phyloP scores from a whole-genome alignment of 1,140 invertebrate species.

The Lineus longissimus region DNA sequence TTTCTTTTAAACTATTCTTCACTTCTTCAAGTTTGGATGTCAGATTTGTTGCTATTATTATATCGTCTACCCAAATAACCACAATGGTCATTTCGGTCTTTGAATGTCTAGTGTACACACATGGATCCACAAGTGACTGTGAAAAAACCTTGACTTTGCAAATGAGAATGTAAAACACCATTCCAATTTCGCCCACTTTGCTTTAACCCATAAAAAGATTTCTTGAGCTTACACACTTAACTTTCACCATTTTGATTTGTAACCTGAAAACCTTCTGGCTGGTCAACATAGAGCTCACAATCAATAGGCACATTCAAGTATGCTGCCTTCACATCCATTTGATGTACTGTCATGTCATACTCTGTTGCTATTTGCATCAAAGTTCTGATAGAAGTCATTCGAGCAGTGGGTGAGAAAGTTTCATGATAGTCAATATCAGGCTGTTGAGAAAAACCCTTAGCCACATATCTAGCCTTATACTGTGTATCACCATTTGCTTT shows the following conservation, averaged over 20 bases:
- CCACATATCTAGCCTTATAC: too few relatives aligned
- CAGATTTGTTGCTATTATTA: not conserved
- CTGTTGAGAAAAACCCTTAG: too few relatives aligned
- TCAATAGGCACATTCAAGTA: not conserved
- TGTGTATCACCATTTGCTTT: too few relatives aligned
- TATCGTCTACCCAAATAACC: not conserved
- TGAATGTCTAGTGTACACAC: not conserved
- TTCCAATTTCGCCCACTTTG: not conserved
- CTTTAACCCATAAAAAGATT: not conserved
- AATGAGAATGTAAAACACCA: not conserved
- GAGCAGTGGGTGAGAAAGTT: too few relatives aligned
- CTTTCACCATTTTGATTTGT: not conserved
- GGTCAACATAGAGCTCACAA: not conserved
- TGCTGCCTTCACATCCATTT: too few relatives aligned
- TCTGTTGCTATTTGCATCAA: too few relatives aligned
- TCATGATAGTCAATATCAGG: too few relatives aligned
- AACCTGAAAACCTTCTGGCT: not conserved
- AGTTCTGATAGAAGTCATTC: too few relatives aligned
- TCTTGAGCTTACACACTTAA: not conserved
- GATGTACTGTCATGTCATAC: too few relatives aligned
- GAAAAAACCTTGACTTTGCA: not conserved
- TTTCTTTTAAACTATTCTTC: not conserved
- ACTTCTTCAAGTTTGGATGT: not conserved
- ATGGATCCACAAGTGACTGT: not conserved
- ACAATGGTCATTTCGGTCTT: not conserved